phyloP scores from a whole-genome alignment of 2,113 vertebrate species.

The Ceyx melanurus region DNA sequence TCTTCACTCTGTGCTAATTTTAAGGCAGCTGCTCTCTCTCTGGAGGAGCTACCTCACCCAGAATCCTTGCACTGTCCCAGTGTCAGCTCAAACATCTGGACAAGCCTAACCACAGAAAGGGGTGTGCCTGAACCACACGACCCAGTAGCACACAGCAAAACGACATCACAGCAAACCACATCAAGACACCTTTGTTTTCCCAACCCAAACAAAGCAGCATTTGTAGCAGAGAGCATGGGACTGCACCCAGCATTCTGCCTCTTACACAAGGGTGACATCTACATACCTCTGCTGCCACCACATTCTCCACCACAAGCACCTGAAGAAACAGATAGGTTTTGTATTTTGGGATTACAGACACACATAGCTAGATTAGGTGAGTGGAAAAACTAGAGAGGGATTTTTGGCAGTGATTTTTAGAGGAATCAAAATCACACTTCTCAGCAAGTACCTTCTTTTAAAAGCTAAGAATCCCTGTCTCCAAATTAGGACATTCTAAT shows the following conservation, averaged over 20 bases:
- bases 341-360: background rate
- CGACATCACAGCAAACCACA: constrained; percentile 15
- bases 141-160: background rate
- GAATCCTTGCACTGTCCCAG: background rate
- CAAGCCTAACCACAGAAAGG: background rate
- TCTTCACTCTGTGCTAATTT: background rate
- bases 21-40: background rate
- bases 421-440: background rate
- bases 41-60: background rate
- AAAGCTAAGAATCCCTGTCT: background rate
- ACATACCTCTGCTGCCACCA: rapidly evolving
- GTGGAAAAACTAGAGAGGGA: background rate
- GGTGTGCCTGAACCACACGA: rapidly evolving
- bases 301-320: background rate
- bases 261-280: background rate
- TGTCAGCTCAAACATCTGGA: background rate
- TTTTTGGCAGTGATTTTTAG: background rate
- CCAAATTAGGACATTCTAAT: background rate
- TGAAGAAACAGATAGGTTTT: background rate
- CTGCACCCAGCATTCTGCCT: background rate
- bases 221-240: background rate
- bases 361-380: rapidly evolving
- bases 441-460: background rate
- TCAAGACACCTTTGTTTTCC: constrained; percentile 24
- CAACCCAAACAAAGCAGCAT: background rate